These are phyloP conservation scores for Imbricaverruca yamaguchii DNA, from an alignment of 2,888 invertebrate species.

Conservation along the genomic window DNA sequence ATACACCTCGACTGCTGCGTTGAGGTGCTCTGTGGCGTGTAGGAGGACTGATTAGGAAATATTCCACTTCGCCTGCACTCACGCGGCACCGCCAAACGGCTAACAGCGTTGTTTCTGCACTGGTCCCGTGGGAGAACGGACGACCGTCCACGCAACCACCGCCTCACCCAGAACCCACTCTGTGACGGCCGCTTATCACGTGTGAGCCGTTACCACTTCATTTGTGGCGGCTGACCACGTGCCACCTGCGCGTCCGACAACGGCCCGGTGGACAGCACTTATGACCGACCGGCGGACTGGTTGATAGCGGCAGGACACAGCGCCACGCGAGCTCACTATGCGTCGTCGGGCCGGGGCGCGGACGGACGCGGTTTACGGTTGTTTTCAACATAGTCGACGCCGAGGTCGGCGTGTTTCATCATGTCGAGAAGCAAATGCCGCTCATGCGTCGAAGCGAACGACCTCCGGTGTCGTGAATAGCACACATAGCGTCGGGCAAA, in stretches of 20 bases:
- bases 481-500: background rate
- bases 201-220: too few species aligned
- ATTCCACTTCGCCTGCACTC: background rate
- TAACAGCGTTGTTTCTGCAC: background rate
- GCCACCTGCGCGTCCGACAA: too few species aligned
- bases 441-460: background rate
- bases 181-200: too few species aligned
- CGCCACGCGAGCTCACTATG: too few species aligned
- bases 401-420: background rate
- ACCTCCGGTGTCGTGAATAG: background rate
- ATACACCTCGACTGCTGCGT: background rate
- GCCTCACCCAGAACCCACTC: too few species aligned
- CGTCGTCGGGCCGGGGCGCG: background rate
- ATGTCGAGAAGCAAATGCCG: background rate
- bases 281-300: too few species aligned
- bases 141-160: too few species aligned
- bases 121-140: too few species aligned
- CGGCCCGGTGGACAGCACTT: too few species aligned
- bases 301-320: too few species aligned
- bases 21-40: background rate
- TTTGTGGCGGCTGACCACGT: too few species aligned
- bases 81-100: background rate
- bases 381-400: background rate
- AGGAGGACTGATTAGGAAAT: background rate
- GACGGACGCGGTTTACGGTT: background rate